Evolutionary conservation across 1,140 invertebrate species (phyloP).

Genomic region (Pissodes strobi): DNA sequence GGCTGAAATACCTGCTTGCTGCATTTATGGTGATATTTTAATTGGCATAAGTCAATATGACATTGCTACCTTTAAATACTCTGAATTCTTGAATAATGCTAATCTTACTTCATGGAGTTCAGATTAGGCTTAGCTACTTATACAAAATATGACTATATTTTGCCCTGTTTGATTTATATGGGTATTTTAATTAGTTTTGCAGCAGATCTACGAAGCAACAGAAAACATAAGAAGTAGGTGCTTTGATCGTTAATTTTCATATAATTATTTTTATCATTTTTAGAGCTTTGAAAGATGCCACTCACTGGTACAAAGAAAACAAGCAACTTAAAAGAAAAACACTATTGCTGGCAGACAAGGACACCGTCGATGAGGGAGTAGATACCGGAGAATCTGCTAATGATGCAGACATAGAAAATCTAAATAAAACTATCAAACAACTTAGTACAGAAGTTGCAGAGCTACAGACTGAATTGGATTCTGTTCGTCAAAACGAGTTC

Average conservation of each 20-base stretch:
- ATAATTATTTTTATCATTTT: slow-evolving; percentile 38
- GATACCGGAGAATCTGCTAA: slow-evolving; percentile 62
- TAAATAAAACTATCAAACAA: slow-evolving; percentile 68
- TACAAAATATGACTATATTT: not conserved
- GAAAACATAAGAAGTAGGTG: no score
- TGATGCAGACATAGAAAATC: slow-evolving; percentile 68
- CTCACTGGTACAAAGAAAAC: slow-evolving; percentile 76
- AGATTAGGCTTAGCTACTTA: not conserved
- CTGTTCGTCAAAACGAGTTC: slow-evolving; percentile 68
- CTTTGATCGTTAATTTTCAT: no score
- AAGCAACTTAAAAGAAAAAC: slow-evolving; percentile 69
- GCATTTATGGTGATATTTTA: no score
- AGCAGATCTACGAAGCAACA: not conserved
- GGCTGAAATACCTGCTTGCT: no score
- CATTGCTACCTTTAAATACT: no score
- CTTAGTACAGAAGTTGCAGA: slow-evolving; percentile 67
- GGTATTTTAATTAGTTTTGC: slow-evolving; percentile 4
- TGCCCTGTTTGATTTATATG: no score
- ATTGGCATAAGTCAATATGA: no score
- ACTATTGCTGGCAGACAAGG: slow-evolving; percentile 58
- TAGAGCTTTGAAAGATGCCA: slow-evolving; percentile 62
- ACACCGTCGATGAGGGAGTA: slow-evolving; percentile 53
- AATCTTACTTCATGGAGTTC: slow-evolving; percentile 18
- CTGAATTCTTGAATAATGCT: no score
- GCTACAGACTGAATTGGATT: slow-evolving; percentile 69